Conservation (phyloP, 2,888 invertebrate species). For the Cyclophora albipunctata region DNA sequence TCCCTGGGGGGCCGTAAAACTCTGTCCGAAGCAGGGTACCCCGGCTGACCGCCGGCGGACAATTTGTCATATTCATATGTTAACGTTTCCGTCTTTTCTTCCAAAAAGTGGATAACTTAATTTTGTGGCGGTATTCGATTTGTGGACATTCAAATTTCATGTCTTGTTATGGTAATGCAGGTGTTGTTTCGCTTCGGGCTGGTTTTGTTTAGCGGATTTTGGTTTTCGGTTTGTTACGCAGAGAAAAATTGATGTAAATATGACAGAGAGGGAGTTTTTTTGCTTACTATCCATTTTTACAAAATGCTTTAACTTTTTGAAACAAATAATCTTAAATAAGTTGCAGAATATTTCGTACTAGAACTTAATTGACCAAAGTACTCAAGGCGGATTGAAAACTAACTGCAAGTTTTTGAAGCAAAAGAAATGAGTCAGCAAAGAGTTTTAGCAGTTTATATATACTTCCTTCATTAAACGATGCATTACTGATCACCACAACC, state of each 20-base stretch:
- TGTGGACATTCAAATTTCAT: slow-evolving; percentile 72
- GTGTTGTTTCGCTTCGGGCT: slow-evolving; percentile 62
- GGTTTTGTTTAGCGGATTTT: slow-evolving; percentile 28
- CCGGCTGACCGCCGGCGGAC: slow-evolving; percentile 62
- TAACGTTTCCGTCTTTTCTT: slow-evolving; percentile 74
- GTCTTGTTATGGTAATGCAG: slow-evolving; percentile 74
- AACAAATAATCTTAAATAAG: no score
- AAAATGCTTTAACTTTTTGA: no score
- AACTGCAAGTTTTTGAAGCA: slow-evolving; percentile 2
- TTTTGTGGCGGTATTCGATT: slow-evolving; percentile 68
- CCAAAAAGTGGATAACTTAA: slow-evolving; percentile 75
- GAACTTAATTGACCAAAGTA: no score
- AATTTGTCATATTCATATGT: slow-evolving; percentile 77
- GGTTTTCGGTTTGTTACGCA: slow-evolving; percentile 1
- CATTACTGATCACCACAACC: background rate
- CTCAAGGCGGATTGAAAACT: no score
- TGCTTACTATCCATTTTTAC: slow-evolving; percentile 1
- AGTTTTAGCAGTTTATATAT: no score
- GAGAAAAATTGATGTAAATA: slow-evolving; percentile 1
- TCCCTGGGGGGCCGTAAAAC: slow-evolving; percentile 73
- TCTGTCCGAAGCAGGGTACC: slow-evolving; percentile 56
- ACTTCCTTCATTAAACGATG: background rate
- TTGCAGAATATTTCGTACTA: no score
- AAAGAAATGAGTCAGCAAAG: no score
- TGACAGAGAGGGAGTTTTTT: background rate